Evolutionary conservation across 2,888 invertebrate species (phyloP), one percentile per base, ranked within the genome.

Genomic region (Luffia ferchaultella): DNA sequence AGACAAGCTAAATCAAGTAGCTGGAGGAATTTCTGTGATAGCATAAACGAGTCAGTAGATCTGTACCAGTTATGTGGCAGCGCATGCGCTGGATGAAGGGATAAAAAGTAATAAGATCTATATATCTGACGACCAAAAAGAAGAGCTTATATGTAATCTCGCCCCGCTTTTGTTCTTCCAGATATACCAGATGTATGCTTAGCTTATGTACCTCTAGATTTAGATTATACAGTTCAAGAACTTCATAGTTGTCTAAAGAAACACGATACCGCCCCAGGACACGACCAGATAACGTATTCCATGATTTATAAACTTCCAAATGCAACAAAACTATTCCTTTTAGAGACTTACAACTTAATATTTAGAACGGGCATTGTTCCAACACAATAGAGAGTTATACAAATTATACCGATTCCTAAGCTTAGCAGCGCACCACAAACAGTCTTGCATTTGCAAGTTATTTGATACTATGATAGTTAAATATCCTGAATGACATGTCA

Each of bases 371-470:
- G 55, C 16, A 50, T 55, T 42, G 53, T 57, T 15, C 60, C 58
- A 0, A 16, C 1, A 5, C 60, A 62, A 19, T 61, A 58, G 58
- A 48, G 56, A 12, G 43, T 55, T 2, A 48, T 58, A 7, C 45
- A 7, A 2, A 54, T 59, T 7, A 40, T 55, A 1, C 56, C 59
- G 12, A 55, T 59, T 1, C 58, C 57, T 16, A 60, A 60, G 48
- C 20, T 52, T 1, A 50, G 57, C 44, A 57, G 58, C 0, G 57
- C 58, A 18, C 52, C 58, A 1, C 18, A 58, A 16, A 53, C 58
- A 15, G n/a, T 55, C 55, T 0, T 58, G 58, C 45, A 1, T 56
- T 1, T 57, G 56, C 50, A 59, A 60, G 51, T 46, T 57, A 2
- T 58, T 58, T 16, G 55, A 60, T 43, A n/a, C 1, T 5, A 57